Evolutionary conservation across 1,140 invertebrate genomes (phyloP).

Genomic region (Hypsibius dujardini): DNA sequence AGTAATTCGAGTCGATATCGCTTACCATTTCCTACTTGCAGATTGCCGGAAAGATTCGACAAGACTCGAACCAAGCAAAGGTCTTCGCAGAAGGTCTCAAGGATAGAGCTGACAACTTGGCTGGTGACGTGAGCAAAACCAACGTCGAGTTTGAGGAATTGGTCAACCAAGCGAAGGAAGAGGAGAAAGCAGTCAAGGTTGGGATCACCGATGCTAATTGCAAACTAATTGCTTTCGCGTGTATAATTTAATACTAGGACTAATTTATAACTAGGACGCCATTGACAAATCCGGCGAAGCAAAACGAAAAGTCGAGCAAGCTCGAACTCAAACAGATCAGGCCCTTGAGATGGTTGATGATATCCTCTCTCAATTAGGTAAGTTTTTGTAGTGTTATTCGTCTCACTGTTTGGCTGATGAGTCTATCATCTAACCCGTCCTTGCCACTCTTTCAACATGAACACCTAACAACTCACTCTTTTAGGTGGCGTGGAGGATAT

Average conservation of each 20-base stretch:
- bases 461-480: slow-evolving; percentile 20
- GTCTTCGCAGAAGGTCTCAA: slow-evolving; percentile 50
- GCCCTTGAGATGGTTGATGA: slow-evolving; percentile 56
- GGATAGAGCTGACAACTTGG: slow-evolving; percentile 55
- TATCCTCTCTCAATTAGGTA: slow-evolving; percentile 58
- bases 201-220: too few relatives aligned
- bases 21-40: slow-evolving; percentile 31
- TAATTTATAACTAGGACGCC: slow-evolving; percentile 36
- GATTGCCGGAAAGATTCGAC: slow-evolving; percentile 54
- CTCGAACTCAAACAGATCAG: slow-evolving; percentile 56
- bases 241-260: too few relatives aligned
- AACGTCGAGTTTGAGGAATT: slow-evolving; percentile 48
- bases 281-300: slow-evolving; percentile 28
- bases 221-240: too few relatives aligned
- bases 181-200: slow-evolving; percentile 47
- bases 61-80: slow-evolving; percentile 55
- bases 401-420: too few relatives aligned
- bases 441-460: slow-evolving; percentile 15
- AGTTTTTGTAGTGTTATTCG: slow-evolving; percentile 19
- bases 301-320: slow-evolving; percentile 56
- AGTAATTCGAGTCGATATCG: slow-evolving; percentile 8
- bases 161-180: slow-evolving; percentile 51
- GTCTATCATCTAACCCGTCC: too few relatives aligned
- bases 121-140: slow-evolving; percentile 49
- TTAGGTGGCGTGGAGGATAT: slow-evolving; percentile 27